Conservation (phyloP, 2,113 vertebrate species). For the Zosterops japonicus region DNA sequence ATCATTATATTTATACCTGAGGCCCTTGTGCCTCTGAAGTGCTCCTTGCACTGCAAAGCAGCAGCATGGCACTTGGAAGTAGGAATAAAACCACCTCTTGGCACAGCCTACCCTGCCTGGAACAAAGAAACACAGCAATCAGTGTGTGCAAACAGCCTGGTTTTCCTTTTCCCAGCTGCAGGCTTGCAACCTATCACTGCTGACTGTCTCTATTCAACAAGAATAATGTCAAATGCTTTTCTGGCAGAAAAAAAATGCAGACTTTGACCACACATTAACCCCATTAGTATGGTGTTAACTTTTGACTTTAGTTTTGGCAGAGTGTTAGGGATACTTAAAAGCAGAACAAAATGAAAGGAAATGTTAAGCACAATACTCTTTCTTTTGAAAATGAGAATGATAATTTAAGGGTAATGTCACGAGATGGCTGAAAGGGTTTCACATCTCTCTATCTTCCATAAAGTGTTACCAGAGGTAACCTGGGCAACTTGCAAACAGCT, state of each 20-base stretch:
- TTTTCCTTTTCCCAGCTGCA: neutral
- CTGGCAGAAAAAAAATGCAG: conserved; percentile 34
- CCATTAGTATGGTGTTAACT: conserved; percentile 58
- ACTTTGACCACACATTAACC: conserved; percentile 61
- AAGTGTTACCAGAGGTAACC: neutral
- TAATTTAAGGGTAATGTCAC: conserved; percentile 22
- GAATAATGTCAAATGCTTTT: conserved; percentile 38
- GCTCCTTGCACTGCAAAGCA: neutral
- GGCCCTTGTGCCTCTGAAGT: neutral
- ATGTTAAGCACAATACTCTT: conserved; percentile 12
- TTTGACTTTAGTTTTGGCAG: conserved; percentile 48
- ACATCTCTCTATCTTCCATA: neutral
- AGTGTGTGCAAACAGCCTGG: neutral
- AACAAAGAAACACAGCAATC: neutral
- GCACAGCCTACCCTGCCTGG: neutral
- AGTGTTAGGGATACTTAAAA: conserved; percentile 48
- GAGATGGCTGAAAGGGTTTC: neutral
- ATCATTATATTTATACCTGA: neutral
- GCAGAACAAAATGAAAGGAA: conserved; percentile 48
- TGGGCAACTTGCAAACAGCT: neutral
- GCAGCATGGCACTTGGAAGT: neutral
- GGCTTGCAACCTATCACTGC: neutral
- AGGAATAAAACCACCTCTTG: neutral
- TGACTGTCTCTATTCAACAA: neutral
- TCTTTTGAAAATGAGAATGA: neutral